These are phyloP conservation scores for Nothura maculosa DNA, from an alignment of 2,797 vertebrate genomes.

Conservation along the genomic window DNA sequence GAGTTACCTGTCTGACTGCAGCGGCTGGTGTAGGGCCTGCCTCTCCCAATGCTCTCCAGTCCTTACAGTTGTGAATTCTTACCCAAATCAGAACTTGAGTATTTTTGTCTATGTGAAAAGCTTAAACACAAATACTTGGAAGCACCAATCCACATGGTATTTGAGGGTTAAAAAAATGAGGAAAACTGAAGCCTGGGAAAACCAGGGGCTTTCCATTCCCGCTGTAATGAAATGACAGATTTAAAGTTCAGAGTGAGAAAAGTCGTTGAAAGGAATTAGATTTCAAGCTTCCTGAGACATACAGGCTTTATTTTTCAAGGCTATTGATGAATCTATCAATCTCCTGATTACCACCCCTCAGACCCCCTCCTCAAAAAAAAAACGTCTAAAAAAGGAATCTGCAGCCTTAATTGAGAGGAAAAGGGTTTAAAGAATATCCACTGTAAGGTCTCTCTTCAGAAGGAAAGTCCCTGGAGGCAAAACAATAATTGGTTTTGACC, in stretches of 20 bases:
- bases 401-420: slow-evolving; percentile 63
- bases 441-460: slow-evolving; percentile 59
- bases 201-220: slow-evolving; percentile 79
- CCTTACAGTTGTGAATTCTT: background rate
- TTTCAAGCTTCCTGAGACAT: slow-evolving; percentile 58
- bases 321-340: slow-evolving; percentile 70
- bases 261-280: slow-evolving; percentile 75
- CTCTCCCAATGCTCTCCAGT: background rate
- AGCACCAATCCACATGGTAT: slow-evolving; percentile 1
- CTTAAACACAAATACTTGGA: slow-evolving; percentile 13
- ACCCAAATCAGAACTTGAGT: background rate
- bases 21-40: background rate
- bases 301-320: slow-evolving; percentile 68
- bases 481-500: slow-evolving; percentile 79
- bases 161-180: slow-evolving; percentile 66
- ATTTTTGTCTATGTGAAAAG: background rate
- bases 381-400: slow-evolving; percentile 1
- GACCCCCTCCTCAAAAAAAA: background rate
- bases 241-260: slow-evolving; percentile 74
- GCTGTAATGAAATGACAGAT: slow-evolving; percentile 68
- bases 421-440: slow-evolving; percentile 50
- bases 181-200: slow-evolving; percentile 76
- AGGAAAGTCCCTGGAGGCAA: slow-evolving; percentile 75
- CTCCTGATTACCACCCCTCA: background rate
- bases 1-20: background rate